Evolutionary conservation across 2,797 vertebrate species (phyloP), one percentile per base, ranked within the genome.

Genomic region (Necrosyrtes monachus): DNA sequence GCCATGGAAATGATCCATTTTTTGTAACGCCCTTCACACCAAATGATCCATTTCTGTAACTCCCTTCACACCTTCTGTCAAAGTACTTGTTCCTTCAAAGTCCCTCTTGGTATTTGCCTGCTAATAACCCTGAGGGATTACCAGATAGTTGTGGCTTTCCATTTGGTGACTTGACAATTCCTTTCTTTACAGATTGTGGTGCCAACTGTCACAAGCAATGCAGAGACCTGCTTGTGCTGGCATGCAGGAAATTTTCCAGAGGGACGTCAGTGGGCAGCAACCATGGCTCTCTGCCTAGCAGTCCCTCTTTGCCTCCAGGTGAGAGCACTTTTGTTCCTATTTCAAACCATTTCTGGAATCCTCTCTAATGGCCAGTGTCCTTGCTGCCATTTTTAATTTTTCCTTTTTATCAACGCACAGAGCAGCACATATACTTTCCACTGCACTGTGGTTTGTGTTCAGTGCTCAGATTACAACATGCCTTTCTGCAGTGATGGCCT

Each of bases 121-220:
- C 20, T 80, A 30, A 65, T 14, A 77, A 64, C 31, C 45, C 11
- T 8, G 45, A 70, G 74, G 35, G 37, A 81, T 48, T 50, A 60
- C 45, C 15, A 84, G n/a, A 24, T 12, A 86, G 48, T 20, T 57
- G 23, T 60, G 70, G n/a, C n/a, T 92, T 96, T 76, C 63, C 37
- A 6, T 85, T n/a, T 65, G 48, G 31, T 88, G 39, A 48, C 35
- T 37, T 76, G 51, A 41, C 35, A 57, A 50, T 81, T 60, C 39
- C 43, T 90, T 86, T 91, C 92, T 97, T 97, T 96, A 62, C 98
- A 99, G 99, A 99, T 81, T 99, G 99, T 1, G 99, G 99, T 37
- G 99, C 99, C 83, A 99, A 99, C 96, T 99, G 99, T 92, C 99
- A 99, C 88, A 99, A 99, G 97, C 99, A 99, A 78, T 99, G 99